Percentiles rank a stretch among this genome's conserved stretches.
These are phyloP conservation scores for Drosophila auraria DNA, from an alignment of 1,140 invertebrate species.

Conservation along the genomic window DNA sequence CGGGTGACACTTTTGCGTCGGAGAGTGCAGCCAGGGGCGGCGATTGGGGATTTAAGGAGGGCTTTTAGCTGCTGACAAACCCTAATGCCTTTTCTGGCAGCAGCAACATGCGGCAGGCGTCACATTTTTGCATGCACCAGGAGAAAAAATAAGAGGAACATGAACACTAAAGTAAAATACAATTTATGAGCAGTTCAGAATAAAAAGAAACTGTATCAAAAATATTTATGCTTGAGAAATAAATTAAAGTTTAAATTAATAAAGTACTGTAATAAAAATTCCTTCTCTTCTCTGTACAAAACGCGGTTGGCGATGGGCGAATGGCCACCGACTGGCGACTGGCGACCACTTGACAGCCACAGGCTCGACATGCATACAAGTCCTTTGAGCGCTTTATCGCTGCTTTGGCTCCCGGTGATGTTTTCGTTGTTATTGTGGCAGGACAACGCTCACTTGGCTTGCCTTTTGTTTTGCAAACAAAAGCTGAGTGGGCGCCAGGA, in stretches of 20 bases:
- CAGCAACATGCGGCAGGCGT: slow-evolving; percentile 36
- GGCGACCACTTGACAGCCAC: slow-evolving; percentile 64
- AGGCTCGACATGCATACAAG: slow-evolving; percentile 54
- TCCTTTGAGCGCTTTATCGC: slow-evolving; percentile 18
- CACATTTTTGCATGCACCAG: slow-evolving; percentile 59
- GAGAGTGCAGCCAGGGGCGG: slow-evolving; percentile 7
- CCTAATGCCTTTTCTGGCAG: slow-evolving; percentile 30
- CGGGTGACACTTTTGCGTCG: neutral
- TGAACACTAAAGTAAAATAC: too few relatives aligned
- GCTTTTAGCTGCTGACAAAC: slow-evolving; percentile 15
- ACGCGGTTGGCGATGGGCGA: neutral
- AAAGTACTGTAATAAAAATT: neutral
- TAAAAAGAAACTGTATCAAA: too few relatives aligned
- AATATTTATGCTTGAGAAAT: neutral
- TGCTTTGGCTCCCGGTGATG: slow-evolving; percentile 28
- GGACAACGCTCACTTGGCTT: slow-evolving; percentile 64
- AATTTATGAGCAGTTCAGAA: too few relatives aligned
- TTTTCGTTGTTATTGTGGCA: slow-evolving; percentile 30
- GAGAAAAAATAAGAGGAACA: too few relatives aligned
- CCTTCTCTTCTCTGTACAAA: neutral
- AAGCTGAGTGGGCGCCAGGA: slow-evolving; percentile 22
- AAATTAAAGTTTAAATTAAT: neutral
- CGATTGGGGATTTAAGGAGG: neutral
- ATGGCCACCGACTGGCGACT: neutral
- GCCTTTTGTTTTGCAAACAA: slow-evolving; percentile 72